Conservation (phyloP, 2,797 vertebrate genomes). For the Ctenopoma kingsleyae region DNA sequence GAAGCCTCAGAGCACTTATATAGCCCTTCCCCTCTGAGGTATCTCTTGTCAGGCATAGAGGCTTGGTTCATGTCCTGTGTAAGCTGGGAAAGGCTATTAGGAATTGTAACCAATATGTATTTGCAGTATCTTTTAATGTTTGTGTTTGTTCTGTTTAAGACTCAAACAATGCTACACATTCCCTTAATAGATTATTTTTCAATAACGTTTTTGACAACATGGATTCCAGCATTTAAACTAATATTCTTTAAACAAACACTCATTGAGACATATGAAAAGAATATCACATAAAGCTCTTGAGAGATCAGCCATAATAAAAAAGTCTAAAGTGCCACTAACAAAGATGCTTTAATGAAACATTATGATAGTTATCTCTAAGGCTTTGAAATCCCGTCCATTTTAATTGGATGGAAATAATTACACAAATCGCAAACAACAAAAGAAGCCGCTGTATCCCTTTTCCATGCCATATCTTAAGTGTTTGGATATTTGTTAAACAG, state of each 20-base stretch:
- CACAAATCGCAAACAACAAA: slow-evolving; percentile 24
- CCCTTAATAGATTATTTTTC: slow-evolving; percentile 18
- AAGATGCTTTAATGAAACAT: slow-evolving; percentile 33
- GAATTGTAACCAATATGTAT: slow-evolving; percentile 74
- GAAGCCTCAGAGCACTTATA: slow-evolving; percentile 38
- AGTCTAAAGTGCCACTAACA: slow-evolving; percentile 40
- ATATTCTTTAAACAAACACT: slow-evolving; percentile 8
- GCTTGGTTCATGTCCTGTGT: slow-evolving; percentile 55
- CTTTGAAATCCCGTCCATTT: slow-evolving; percentile 34
- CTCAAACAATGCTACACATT: slow-evolving; percentile 25
- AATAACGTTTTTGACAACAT: slow-evolving; percentile 3
- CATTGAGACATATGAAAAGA: background rate
- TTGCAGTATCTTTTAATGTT: slow-evolving; percentile 45
- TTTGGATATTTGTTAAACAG: background rate
- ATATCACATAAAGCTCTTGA: slow-evolving; percentile 30
- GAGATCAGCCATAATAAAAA: slow-evolving; percentile 31
- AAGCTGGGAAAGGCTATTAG: slow-evolving; percentile 37
- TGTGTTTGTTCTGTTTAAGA: slow-evolving; percentile 24
- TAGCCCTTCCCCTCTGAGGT: slow-evolving; percentile 35
- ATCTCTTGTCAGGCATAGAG: slow-evolving; percentile 66
- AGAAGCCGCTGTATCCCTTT: background rate
- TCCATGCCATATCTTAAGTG: background rate
- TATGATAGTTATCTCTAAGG: slow-evolving; percentile 11
- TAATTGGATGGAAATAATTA: slow-evolving; percentile 37
- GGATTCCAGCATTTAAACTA: slow-evolving; percentile 14